Evolutionary conservation across 2,113 vertebrate genomes (phyloP), one percentile per base, ranked within the genome.

Genomic region (Bubo blakistoni): DNA sequence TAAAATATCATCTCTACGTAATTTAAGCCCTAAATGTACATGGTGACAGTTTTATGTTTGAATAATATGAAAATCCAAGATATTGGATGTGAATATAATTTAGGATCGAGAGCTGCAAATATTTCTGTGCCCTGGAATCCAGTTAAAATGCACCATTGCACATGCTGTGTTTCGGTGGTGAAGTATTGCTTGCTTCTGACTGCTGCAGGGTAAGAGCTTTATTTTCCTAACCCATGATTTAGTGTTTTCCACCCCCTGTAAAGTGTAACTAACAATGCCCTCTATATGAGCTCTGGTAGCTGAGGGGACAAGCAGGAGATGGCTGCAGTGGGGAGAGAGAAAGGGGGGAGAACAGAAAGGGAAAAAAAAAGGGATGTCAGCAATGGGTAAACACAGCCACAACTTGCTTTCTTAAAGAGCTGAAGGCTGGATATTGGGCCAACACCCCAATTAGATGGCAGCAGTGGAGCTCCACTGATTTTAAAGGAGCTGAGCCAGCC

Each of bases 11-110:
- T 90, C 92, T 76, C 76, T 91, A 94, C 94, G 92, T 96, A 94
- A 97, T 96, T 96, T 94, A 95, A 91, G 63, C 42, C 79, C 69
- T 61, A 88, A 91, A 92, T 86, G 78, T 86, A 81, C 84, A 88
- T 62, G 69, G 80, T 85, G 97, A 96, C 96, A 96, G 96, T 90
- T 97, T 96, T 95, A 96, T 92, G 80, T 78, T 95, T 86, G 88
- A 95, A 91, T 97, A 93, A 96, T 95, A 94, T 70, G 95, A 95
- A 97, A 96, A 97, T 90, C 92, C 3, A 0, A 95, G 89, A 81
- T 92, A 90, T 24, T 92, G 82, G 85, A 93, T 91, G 74, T 71
- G 84, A 89, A n/a, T 38, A 86, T 96, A 96, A 95, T 93, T 92
- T 90, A 95, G 72, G 44, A 90, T 86, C 0, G 13, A 96, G 94